phyloP scores from a whole-genome alignment of 2,888 invertebrate genomes.

The Sceliomorpha sp. region DNA sequence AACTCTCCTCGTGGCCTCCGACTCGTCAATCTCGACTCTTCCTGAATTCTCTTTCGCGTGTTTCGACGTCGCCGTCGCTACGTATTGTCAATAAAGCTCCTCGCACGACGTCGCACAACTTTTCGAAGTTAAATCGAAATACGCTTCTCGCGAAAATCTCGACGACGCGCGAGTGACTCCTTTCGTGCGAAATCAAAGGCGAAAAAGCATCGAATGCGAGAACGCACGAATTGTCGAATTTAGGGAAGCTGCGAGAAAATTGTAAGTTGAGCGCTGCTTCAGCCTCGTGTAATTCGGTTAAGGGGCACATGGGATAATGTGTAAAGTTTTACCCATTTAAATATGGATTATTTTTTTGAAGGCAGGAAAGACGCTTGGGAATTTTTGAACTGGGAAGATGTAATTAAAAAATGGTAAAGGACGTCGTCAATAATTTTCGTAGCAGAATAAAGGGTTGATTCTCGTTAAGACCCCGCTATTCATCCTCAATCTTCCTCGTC shows the following conservation, averaged over 20 bases:
- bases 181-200: slow-evolving; percentile 4
- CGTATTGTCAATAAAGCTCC: slow-evolving; percentile 55
- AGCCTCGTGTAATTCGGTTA: no score
- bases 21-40: slow-evolving; percentile 24
- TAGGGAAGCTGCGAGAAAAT: background rate
- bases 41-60: slow-evolving; percentile 38
- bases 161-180: slow-evolving; percentile 9
- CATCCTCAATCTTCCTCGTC: background rate
- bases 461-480: slow-evolving; percentile 3
- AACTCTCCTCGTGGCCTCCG: slow-evolving; percentile 55
- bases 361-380: no score
- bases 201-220: slow-evolving; percentile 3
- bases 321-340: no score
- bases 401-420: slow-evolving; percentile 1
- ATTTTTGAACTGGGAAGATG: no score
- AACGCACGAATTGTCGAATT: slow-evolving; percentile 9
- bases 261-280: no score
- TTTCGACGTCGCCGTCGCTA: slow-evolving; percentile 35
- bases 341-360: background rate
- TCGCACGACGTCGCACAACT: slow-evolving; percentile 28
- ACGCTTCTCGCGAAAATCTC: slow-evolving; percentile 25
- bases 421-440: slow-evolving; percentile 10
- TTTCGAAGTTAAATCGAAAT: slow-evolving; percentile 55
- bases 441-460: slow-evolving; percentile 27
- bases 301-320: background rate